These are phyloP conservation scores for Cephalopachus bancanus DNA, from an alignment of 2,797 vertebrate species.

Conservation along the genomic window DNA sequence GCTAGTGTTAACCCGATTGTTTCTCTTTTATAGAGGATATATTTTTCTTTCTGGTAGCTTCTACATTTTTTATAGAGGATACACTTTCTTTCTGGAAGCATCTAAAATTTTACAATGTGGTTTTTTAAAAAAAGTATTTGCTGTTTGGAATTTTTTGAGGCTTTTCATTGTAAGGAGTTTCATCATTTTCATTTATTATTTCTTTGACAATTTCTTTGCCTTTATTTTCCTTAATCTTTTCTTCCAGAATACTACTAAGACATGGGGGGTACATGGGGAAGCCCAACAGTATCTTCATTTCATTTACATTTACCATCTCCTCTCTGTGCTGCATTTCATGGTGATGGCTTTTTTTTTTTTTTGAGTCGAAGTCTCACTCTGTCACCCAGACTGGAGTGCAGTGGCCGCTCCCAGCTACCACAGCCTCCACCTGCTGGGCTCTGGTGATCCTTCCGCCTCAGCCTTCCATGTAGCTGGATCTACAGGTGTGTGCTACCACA, in stretches of 20 bases:
- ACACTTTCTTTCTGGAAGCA: not conserved
- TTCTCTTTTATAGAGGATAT: not conserved
- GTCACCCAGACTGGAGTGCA: too few relatives aligned
- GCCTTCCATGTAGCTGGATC: too few relatives aligned
- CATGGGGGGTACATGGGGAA: not conserved
- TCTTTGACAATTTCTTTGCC: conserved; percentile 23
- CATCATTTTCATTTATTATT: conserved; percentile 13
- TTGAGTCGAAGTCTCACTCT: too few relatives aligned
- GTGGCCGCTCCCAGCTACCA: too few relatives aligned
- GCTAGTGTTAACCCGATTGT: not conserved
- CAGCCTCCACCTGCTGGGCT: too few relatives aligned
- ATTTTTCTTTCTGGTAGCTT: not conserved
- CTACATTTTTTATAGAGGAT: not conserved
- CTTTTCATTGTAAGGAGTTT: not conserved
- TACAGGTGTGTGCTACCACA: too few relatives aligned
- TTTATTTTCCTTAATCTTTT: conserved; percentile 12
- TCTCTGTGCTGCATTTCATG: not conserved
- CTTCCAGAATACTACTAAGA: not conserved
- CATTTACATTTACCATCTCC: conserved; percentile 1
- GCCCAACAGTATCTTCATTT: conserved; percentile 9
- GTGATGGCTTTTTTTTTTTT: not conserved
- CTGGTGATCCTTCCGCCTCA: too few relatives aligned
- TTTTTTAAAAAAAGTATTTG: not conserved
- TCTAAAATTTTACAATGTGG: not conserved
- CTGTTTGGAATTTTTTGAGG: conserved; percentile 25